phyloP scores from a whole-genome alignment of 2,888 invertebrate genomes.

The Athetis lepigone region DNA sequence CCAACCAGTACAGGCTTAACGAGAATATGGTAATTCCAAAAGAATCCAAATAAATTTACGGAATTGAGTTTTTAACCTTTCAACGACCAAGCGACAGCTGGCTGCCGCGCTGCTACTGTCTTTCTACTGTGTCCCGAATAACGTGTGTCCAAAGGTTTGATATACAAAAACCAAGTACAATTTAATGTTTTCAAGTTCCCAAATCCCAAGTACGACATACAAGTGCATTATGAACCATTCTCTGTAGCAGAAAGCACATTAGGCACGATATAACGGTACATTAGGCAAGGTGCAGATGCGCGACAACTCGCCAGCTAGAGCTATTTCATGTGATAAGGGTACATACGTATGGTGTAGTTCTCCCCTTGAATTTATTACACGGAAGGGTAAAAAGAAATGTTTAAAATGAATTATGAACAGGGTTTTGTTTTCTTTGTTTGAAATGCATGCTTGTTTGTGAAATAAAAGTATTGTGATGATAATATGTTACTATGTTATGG shows the following conservation, averaged over 20 bases:
- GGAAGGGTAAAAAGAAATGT: conserved; percentile 52
- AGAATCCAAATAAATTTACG: too few species aligned
- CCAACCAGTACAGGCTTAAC: too few species aligned
- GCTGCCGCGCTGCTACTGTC: too few species aligned
- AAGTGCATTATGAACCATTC: conserved; percentile 42
- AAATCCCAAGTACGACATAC: conserved; percentile 16
- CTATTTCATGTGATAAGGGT: conserved; percentile 71
- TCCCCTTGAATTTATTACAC: conserved; percentile 67
- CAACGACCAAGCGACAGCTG: too few species aligned
- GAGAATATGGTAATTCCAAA: too few species aligned
- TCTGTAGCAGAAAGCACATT: conserved; percentile 68
- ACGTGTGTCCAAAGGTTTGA: too few species aligned
- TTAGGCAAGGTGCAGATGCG: conserved; percentile 73
- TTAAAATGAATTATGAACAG: conserved; percentile 55
- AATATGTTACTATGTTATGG: too few species aligned
- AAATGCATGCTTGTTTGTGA: conserved; percentile 16
- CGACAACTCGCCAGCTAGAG: conserved; percentile 57
- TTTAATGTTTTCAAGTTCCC: conserved; percentile 19
- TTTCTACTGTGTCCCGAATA: too few species aligned
- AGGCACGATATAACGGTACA: conserved; percentile 67
- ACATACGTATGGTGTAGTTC: conserved; percentile 59
- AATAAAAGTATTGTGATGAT: conserved; percentile 17
- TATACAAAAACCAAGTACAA: conserved; percentile 5
- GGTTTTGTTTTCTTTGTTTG: conserved; percentile 41
- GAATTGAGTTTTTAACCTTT: too few species aligned